Evolutionary conservation across 2,797 vertebrate species (phyloP), one percentile per base, ranked within the genome.

Genomic region (Enteromius treurensis): DNA sequence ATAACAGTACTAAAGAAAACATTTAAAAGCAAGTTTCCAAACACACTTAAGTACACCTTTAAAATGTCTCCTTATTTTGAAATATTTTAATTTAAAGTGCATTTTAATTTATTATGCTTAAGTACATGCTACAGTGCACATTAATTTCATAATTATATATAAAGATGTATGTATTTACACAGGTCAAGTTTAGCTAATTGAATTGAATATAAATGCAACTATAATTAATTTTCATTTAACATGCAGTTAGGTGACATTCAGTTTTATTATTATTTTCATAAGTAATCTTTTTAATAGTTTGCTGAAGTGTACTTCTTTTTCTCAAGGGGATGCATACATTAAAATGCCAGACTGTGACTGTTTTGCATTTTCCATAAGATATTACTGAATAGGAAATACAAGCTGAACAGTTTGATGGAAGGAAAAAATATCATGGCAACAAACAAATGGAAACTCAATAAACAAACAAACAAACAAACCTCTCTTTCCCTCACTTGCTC

Each of bases 381-480:
- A 1, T 26, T 45, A 69, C 29, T 74, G 45, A 37, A 62, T 51
- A 69, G 62, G 13, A 51, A 49, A 60, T 69, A 23, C 23, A 53
- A 9, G 45, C 62, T 76, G 23, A 76, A 76, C 34, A 45, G 47
- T 58, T 77, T 75, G 23, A 77, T 17, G 8, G 4, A 13, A 1
- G 37, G 3, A 3, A 40, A 60, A 37, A 76, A 53, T 29, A 64
- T 47, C 32, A 71, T 49, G 67, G 75, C 29, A 68, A 76, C 47
- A 49, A 71, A 79, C 73, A 81, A 80, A 62, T 81, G 79, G 79
- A 73, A 81, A 71, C 37, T 80, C 19, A 80, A 26, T 26, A 26
- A 26, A 73, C 68, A 83, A 29, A 78, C 29, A 58, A 75, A 81
- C n/a, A 60, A 42, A 73, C 37, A 58, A 80, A 65, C 45, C 23